These are phyloP conservation scores for Sphecodes monilicornis DNA, from an alignment of 2,888 invertebrate genomes.

Conservation along the genomic window DNA sequence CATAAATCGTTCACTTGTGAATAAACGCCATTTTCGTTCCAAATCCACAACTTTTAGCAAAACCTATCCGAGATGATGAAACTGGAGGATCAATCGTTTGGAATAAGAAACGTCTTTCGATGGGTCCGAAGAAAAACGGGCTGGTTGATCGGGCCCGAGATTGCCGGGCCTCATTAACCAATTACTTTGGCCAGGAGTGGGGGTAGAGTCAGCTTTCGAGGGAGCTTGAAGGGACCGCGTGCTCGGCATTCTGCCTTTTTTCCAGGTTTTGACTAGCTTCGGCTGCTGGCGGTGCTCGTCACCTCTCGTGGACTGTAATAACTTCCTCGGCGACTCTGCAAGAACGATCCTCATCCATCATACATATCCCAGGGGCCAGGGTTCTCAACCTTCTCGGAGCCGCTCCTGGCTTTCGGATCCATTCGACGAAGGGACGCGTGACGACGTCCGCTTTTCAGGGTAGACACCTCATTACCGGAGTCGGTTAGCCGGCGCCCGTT, in stretches of 20 bases:
- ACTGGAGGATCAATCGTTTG: slow-evolving; percentile 26
- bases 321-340: slow-evolving; percentile 76
- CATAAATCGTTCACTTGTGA: not conserved
- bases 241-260: slow-evolving; percentile 68
- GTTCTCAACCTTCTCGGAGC: slow-evolving; percentile 50
- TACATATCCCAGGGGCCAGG: slow-evolving; percentile 53
- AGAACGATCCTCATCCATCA: slow-evolving; percentile 78
- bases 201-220: slow-evolving; percentile 49
- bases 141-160: slow-evolving; percentile 45
- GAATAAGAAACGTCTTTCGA: slow-evolving; percentile 41
- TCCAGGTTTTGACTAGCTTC: slow-evolving; percentile 35
- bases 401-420: not conserved
- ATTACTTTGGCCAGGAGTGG: slow-evolving; percentile 58
- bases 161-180: slow-evolving; percentile 69
- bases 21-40: not conserved
- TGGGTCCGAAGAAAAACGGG: slow-evolving; percentile 40
- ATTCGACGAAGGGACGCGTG: slow-evolving; percentile 18
- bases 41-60: not conserved
- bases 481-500: slow-evolving; percentile 10
- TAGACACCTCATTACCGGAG: slow-evolving; percentile 8
- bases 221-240: slow-evolving; percentile 53
- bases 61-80: slow-evolving; percentile 13
- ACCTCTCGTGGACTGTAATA: slow-evolving; percentile 73
- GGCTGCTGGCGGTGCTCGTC: slow-evolving; percentile 39
- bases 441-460: slow-evolving; percentile 9